phyloP scores from a whole-genome alignment of 1,140 invertebrate genomes.

The Elymnias hypermnestra region DNA sequence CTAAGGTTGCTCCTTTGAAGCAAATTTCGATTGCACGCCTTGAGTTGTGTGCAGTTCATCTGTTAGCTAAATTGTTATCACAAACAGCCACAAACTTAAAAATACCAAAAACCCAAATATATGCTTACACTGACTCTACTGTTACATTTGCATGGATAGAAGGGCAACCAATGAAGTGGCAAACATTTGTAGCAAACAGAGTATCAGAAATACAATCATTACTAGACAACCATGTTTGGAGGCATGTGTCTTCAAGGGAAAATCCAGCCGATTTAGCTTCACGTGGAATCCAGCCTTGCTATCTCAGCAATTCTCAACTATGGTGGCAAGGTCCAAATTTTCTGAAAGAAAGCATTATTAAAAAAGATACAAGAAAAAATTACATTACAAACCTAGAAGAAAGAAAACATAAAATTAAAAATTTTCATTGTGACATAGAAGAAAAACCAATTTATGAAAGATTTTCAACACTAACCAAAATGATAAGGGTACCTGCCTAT shows the following conservation, averaged over 20 bases:
- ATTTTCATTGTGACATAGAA: not conserved
- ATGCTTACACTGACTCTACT: slow-evolving; percentile 55
- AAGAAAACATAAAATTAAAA: slow-evolving; percentile 12
- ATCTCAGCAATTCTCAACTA: not conserved
- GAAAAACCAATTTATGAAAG: slow-evolving; percentile 15
- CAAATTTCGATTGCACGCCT: slow-evolving; percentile 30
- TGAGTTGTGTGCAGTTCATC: slow-evolving; percentile 41
- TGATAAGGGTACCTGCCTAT: slow-evolving; percentile 28
- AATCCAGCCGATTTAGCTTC: slow-evolving; percentile 12
- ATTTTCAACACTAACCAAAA: slow-evolving; percentile 23
- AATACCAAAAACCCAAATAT: slow-evolving; percentile 30
- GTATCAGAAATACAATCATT: slow-evolving; percentile 44
- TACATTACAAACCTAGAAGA: slow-evolving; percentile 22
- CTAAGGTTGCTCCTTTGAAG: slow-evolving; percentile 36
- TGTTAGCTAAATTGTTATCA: slow-evolving; percentile 27
- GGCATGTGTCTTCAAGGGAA: slow-evolving; percentile 33
- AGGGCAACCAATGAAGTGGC: slow-evolving; percentile 27
- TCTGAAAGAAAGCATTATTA: slow-evolving; percentile 12
- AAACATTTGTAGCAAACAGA: slow-evolving; percentile 51
- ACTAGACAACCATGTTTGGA: slow-evolving; percentile 33
- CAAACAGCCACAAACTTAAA: slow-evolving; percentile 24
- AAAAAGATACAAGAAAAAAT: slow-evolving; percentile 4
- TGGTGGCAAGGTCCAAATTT: slow-evolving; percentile 27
- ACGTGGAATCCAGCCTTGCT: too few species aligned
- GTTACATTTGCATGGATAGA: slow-evolving; percentile 34